Evolutionary conservation across 2,797 vertebrate genomes (phyloP), one percentile per base, ranked within the genome.

Genomic region (Oreonectes daqikongensis): DNA sequence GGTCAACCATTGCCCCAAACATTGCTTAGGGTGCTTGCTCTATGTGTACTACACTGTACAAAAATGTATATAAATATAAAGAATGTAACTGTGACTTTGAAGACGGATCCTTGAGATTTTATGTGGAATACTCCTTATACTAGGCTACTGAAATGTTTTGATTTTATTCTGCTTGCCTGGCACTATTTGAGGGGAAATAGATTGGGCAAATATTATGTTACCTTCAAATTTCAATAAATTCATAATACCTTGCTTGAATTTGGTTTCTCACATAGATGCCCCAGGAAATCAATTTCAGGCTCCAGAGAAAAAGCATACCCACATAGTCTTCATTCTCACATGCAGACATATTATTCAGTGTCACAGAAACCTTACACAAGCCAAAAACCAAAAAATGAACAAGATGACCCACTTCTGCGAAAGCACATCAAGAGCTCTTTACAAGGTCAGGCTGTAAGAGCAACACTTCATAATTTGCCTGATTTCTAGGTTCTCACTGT

Each of bases 381-480:
- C 35, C 40, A 26, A 67, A 66, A 66, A 44, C n/a, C 26, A 52
- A 57, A 46, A 53, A 75, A 57, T 55, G 14, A 59, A 40, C 35
- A 66, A 44, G 38, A 46, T 57, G 52, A 75, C 72, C 63, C 35
- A 75, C 18, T 75, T 75, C 72, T 66, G 38, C 55, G 50, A 75
- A 32, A 22, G 50, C 48, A 71, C 35, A 67, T 66, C 18, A 59
- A 53, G 35, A 74, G 46, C n/a, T 61, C 61, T 69, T 69, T 35
- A 64, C 66, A 75, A 65, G 67, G 68, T 71, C 67, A 75, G 28
- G 3, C 38, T 64, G 52, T 72, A 24, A 28, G 63, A 55, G 38
- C 20, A 60, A 48, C 32, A 66, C 42, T 59, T 59, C 20, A 42
- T 60, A 65, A 65, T 69, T 63, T 75, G 14, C 17, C 2, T 5